Evolutionary conservation across 2,888 invertebrate species (phyloP).

Genomic region (Leucania comma): DNA sequence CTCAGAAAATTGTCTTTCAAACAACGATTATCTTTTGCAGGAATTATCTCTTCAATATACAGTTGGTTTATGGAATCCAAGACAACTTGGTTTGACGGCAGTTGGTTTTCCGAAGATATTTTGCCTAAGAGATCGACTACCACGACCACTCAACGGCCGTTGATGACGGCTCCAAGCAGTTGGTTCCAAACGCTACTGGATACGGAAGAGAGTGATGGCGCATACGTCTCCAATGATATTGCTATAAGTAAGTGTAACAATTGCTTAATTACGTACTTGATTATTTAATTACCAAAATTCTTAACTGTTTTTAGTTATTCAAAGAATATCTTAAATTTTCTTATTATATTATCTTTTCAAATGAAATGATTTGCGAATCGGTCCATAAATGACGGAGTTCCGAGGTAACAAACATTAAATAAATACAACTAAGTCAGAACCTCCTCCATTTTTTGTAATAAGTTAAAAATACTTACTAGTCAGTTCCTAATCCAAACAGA

Average conservation of each 20-base stretch:
- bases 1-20: background rate
- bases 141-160: constrained; percentile 75
- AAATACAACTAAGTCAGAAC: too few relatives aligned
- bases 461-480: background rate
- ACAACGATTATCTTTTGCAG: constrained; percentile 66
- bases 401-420: too few relatives aligned
- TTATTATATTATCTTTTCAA: too few relatives aligned
- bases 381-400: too few relatives aligned
- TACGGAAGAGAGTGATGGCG: constrained; percentile 81
- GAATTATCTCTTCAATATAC: constrained; percentile 80
- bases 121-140: constrained; percentile 71
- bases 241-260: constrained; percentile 61
- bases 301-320: background rate
- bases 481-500: background rate
- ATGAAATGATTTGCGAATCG: too few relatives aligned
- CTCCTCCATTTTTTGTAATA: too few relatives aligned
- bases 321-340: background rate
- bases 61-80: constrained; percentile 80
- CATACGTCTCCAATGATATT: constrained; percentile 66
- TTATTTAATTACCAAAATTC: background rate
- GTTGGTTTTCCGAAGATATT: constrained; percentile 84
- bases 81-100: constrained; percentile 85
- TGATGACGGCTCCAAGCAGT: constrained; percentile 73
- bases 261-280: background rate
- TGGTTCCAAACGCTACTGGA: constrained; percentile 87